Conservation (phyloP, 2,797 vertebrate species). For the Tamandua tetradactyla region DNA sequence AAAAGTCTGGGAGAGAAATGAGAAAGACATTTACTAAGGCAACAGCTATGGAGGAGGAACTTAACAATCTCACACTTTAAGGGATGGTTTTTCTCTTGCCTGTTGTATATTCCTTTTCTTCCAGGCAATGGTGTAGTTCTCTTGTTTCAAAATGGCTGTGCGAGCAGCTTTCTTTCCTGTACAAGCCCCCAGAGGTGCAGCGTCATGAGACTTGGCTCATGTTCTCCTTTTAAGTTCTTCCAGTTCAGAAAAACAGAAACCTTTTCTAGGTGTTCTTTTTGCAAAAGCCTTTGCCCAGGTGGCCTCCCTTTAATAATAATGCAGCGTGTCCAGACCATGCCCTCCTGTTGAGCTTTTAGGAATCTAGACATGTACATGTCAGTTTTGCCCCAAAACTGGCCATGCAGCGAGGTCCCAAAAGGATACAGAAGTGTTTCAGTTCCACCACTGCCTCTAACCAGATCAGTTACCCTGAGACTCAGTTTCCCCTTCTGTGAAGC, state of each 20-base stretch:
- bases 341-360: not conserved
- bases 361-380: not conserved
- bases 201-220: not conserved
- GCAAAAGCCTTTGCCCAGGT: not conserved
- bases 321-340: accelerated
- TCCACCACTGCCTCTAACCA: not conserved
- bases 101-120: not conserved
- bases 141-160: not conserved
- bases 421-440: not conserved
- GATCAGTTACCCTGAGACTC: not conserved
- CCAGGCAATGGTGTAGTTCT: not conserved
- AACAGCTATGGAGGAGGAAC: not conserved
- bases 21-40: too few species aligned
- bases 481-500: not conserved
- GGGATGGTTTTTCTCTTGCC: not conserved
- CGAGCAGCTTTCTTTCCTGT: not conserved
- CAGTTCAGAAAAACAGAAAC: not conserved
- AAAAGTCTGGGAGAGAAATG: too few species aligned
- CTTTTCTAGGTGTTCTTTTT: not conserved
- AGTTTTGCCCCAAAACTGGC: not conserved
- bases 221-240: slow-evolving; percentile 21
- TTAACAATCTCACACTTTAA: not conserved
- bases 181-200: not conserved
- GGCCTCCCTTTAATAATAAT: not conserved
- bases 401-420: not conserved